Evolutionary conservation across 2,888 invertebrate species (phyloP), one percentile per base, ranked within the genome.

Genomic region (Heteropelma amictum): DNA sequence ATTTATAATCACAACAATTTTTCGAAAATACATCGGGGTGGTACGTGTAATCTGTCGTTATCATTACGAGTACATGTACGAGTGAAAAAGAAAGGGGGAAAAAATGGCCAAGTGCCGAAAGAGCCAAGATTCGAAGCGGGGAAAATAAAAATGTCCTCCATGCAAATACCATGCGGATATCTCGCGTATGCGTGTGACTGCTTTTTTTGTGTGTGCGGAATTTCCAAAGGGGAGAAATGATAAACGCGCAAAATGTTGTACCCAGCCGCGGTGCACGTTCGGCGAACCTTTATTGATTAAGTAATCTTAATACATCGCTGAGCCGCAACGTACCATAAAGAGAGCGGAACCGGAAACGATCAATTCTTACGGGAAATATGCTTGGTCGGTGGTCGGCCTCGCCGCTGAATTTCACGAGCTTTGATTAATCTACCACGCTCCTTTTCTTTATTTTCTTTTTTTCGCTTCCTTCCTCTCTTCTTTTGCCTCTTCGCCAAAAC

Each of bases 291-390:
- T 89, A 89, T 89, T 85, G 89, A 89, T 89, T 89, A 89, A 89
- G 89, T 87, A 89, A 89, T 89, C 89, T 89, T 89, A 89, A 88
- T 89, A 89, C 89, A 89, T 89, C 88, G 89, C 87, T 88, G 88
- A 77, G 89, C 87, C 87, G 89, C 89, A 89, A 87, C 87, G 88
- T 89, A 88, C 88, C 89, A 89, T 89, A 89, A 89, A 89, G 87
- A 84, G 75, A 88, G 81, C 88, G 89, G 88, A 89, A 89, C 84
- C 86, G 89, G 89, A 88, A 89, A 83, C 89, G 86, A 89, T 89
- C 84, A 84, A 89, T 89, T 89, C 89, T 87, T 89, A 87, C 82
- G 85, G 88, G 85, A 88, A 88, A 88, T 89, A 89, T 88, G 89
- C 88, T 89, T 87, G 84, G 87, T 86, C 88, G 88, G 85, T 86